A percentile compares a stretch with the other conserved stretches of the same genome.
phyloP scores from a whole-genome alignment of 1,140 invertebrate species.

The Dinoponera quadriceps region DNA sequence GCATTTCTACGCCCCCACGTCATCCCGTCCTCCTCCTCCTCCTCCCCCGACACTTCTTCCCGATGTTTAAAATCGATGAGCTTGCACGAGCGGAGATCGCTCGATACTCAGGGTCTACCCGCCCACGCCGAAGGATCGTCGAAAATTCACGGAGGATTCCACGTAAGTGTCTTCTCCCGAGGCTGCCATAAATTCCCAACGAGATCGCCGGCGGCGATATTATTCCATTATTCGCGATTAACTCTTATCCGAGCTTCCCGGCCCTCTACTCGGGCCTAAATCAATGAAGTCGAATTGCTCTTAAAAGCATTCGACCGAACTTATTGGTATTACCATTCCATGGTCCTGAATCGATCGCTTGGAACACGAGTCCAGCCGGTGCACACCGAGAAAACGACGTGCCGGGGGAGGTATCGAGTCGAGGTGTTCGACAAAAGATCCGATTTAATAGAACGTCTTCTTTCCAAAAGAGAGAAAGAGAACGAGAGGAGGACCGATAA shows the following conservation, averaged over 20 bases:
- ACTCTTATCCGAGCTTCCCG: background rate
- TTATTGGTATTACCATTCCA: background rate
- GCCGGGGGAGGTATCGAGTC: too few species aligned
- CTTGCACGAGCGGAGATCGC: slow-evolving; percentile 59
- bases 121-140: slow-evolving; percentile 40
- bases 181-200: slow-evolving; percentile 2
- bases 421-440: too few species aligned
- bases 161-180: background rate
- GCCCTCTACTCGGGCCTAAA: background rate
- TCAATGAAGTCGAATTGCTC: background rate
- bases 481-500: background rate
- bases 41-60: slow-evolving; percentile 38
- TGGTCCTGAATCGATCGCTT: background rate
- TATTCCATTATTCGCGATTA: slow-evolving; percentile 54
- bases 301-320: background rate
- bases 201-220: background rate
- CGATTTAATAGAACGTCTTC: too few species aligned
- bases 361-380: background rate
- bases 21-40: background rate
- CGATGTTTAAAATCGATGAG: slow-evolving; percentile 63
- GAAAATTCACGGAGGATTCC: slow-evolving; percentile 34
- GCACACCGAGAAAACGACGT: too few species aligned
- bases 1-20: slow-evolving; percentile 39
- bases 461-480: too few species aligned
- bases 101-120: slow-evolving; percentile 49